Percentiles rank a stretch among this genome's conserved stretches.
Evolutionary conservation across 2,797 vertebrate genomes (phyloP).

Genomic region (Jordanella pulchra): DNA sequence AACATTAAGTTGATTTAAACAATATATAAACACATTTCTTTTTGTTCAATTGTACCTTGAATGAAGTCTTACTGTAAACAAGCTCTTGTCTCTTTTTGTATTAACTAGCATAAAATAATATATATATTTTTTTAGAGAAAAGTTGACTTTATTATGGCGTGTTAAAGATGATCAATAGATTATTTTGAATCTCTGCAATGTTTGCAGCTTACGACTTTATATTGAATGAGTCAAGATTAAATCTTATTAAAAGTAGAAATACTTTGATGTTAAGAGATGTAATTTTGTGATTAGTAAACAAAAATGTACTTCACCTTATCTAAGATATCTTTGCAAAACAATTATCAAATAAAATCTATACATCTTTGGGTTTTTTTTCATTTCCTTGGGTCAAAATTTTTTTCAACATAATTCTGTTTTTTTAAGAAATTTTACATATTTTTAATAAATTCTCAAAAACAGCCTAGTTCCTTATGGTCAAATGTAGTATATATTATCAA

Average conservation of each 20-base stretch:
- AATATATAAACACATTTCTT: background rate
- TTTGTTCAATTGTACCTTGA: conserved; percentile 1
- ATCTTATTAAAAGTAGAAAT: background rate
- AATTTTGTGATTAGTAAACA: background rate
- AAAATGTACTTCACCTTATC: background rate
- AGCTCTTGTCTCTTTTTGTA: background rate
- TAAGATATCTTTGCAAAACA: background rate
- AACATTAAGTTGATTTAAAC: no score
- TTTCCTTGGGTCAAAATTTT: background rate
- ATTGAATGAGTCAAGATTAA: background rate
- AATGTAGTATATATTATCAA: background rate
- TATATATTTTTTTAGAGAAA: background rate
- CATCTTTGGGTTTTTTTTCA: background rate
- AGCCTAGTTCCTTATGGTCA: background rate
- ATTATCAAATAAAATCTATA: background rate
- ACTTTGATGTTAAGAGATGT: background rate
- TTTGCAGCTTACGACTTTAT: background rate
- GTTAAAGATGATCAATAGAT: background rate
- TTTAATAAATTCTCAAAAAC: background rate
- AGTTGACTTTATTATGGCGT: conserved; percentile 2
- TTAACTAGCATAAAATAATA: conserved; percentile 1
- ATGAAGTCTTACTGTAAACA: conserved; percentile 3
- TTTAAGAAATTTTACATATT: background rate
- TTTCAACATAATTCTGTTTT: background rate
- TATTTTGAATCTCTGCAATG: background rate